Percentiles rank a stretch among this genome's conserved stretches.
Evolutionary conservation across 2,797 vertebrate genomes (phyloP).

Genomic region (Lerista edwardsae): DNA sequence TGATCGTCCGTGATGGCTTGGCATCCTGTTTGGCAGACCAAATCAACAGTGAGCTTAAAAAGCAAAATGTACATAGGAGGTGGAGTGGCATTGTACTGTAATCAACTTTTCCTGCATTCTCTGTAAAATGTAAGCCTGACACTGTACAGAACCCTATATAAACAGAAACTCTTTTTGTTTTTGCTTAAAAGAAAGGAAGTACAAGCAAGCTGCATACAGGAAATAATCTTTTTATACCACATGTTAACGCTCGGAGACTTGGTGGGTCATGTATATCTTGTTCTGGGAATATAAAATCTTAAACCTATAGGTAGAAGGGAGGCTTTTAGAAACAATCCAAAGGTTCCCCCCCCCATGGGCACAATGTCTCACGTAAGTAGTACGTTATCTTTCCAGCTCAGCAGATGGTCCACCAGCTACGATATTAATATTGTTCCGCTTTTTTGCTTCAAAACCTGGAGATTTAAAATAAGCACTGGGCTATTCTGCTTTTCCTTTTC

Average conservation of each 20-base stretch:
- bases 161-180: background rate
- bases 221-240: conserved; percentile 65
- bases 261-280: conserved; percentile 62
- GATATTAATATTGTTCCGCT: background rate
- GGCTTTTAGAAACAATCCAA: background rate
- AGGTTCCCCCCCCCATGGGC: background rate
- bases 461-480: background rate
- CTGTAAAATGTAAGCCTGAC: background rate
- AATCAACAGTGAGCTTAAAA: background rate
- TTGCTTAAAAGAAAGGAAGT: background rate
- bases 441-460: background rate
- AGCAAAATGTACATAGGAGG: background rate
- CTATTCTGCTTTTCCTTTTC: background rate
- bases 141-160: background rate
- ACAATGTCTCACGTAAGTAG: background rate
- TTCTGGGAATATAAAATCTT: conserved; percentile 36
- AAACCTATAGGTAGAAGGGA: too few relatives aligned
- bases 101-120: background rate
- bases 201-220: conserved; percentile 65
- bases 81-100: conserved; percentile 33
- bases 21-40: too few relatives aligned
- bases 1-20: background rate
- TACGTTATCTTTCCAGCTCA: background rate
- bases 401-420: background rate
- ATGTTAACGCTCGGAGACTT: conserved; percentile 45